phyloP scores from a whole-genome alignment of 92 coral and sea anemone genomes.

The Blastomussa wellsi region DNA sequence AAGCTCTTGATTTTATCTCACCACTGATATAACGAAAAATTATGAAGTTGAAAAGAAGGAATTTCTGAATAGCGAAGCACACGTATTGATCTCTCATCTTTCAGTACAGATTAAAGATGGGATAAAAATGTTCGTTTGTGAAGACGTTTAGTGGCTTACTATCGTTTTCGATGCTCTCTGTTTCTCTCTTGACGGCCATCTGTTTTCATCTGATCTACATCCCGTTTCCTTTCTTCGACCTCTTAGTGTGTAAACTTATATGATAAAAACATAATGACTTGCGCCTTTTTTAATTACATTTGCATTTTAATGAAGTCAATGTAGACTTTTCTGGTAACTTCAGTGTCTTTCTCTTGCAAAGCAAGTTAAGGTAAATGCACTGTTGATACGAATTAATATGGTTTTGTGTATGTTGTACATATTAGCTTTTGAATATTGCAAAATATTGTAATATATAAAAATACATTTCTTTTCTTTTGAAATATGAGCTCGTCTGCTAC shows the following conservation, averaged over 20 bases:
- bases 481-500: too few relatives aligned
- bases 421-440: not conserved
- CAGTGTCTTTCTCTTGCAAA: not conserved
- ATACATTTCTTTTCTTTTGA: too few relatives aligned
- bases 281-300: not conserved
- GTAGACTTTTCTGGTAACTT: not conserved
- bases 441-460: too few relatives aligned
- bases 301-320: not conserved
- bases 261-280: constrained; percentile 6
- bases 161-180: not conserved
- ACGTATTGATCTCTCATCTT: too few relatives aligned
- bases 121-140: not conserved
- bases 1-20: not conserved
- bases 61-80: not conserved
- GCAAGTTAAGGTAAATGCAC: not conserved
- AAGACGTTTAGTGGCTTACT: not conserved
- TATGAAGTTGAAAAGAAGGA: not conserved
- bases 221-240: not conserved
- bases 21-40: not conserved
- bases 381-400: not conserved
- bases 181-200: not conserved
- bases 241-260: not conserved
- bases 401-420: too few relatives aligned
- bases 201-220: not conserved
- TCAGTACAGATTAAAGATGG: not conserved